These are phyloP conservation scores for Eupithecia subumbrata DNA, from an alignment of 2,888 invertebrate species.

Conservation along the genomic window DNA sequence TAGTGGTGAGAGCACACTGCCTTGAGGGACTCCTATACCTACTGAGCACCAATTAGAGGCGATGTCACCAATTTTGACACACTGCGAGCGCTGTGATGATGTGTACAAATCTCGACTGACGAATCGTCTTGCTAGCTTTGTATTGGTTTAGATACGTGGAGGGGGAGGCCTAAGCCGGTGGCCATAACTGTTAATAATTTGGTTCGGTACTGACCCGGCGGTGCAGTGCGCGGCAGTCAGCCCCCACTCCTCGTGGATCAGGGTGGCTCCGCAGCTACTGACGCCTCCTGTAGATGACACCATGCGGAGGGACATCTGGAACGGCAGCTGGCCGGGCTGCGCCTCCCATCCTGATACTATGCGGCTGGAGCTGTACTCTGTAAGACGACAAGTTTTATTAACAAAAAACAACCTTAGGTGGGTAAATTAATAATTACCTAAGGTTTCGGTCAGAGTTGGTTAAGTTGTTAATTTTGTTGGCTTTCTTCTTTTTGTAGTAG, in stretches of 20 bases:
- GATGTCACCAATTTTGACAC: no score
- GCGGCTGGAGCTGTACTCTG: constrained; percentile 25
- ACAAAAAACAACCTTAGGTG: neutral
- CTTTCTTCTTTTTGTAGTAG: no score
- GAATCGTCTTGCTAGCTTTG: no score
- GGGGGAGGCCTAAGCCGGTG: no score
- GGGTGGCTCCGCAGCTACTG: constrained; percentile 62
- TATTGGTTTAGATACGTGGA: neutral
- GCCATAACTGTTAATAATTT: no score
- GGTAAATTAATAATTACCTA: neutral
- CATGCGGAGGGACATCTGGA: constrained; percentile 68
- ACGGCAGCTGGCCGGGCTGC: constrained; percentile 62
- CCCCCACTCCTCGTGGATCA: constrained; percentile 64
- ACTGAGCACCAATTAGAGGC: no score
- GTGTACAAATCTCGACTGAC: no score
- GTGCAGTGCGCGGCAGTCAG: constrained; percentile 70
- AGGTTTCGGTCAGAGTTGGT: neutral
- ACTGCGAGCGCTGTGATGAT: no score
- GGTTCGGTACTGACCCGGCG: constrained; percentile 49
- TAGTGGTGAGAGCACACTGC: no score
- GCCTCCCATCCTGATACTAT: constrained; percentile 75
- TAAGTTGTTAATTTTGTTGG: no score
- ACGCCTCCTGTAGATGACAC: constrained; percentile 56
- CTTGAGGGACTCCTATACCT: no score
- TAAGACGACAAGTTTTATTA: neutral